Evolutionary conservation across 2,888 invertebrate species (phyloP).

Genomic region (Busseola fusca): DNA sequence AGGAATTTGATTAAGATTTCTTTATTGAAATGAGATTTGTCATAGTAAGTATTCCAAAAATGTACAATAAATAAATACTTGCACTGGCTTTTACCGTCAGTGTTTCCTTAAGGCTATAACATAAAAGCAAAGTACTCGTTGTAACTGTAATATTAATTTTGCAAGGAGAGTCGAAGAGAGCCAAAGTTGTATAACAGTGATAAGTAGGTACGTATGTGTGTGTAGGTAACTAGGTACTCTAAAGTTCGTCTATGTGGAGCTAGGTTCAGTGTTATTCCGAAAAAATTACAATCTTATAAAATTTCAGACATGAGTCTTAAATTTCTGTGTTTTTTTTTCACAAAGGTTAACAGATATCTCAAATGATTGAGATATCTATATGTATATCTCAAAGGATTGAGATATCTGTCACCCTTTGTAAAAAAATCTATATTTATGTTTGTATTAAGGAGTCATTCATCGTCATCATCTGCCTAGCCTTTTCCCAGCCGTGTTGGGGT

Average conservation of each 20-base stretch:
- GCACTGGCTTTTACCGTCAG: not conserved
- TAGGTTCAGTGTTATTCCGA: not conserved
- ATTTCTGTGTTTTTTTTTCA: too few relatives aligned
- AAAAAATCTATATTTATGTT: too few relatives aligned
- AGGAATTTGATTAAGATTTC: slow-evolving; percentile 46
- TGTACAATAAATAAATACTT: not conserved
- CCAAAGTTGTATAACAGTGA: slow-evolving; percentile 10
- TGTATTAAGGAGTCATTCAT: too few relatives aligned
- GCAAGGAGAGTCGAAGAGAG: not conserved
- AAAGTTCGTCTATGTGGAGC: slow-evolving; percentile 16
- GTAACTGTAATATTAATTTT: not conserved
- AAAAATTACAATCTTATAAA: slow-evolving; percentile 7
- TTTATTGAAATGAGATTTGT: slow-evolving; percentile 27
- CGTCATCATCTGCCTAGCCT: too few relatives aligned
- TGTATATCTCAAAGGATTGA: too few relatives aligned
- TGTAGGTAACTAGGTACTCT: slow-evolving; percentile 2
- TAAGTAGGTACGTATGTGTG: not conserved
- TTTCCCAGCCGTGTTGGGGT: too few relatives aligned
- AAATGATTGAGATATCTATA: too few relatives aligned
- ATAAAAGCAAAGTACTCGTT: not conserved
- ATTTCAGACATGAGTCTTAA: too few relatives aligned
- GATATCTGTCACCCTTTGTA: too few relatives aligned
- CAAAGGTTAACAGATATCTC: too few relatives aligned
- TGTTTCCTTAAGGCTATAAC: not conserved
- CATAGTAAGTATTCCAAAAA: not conserved